Percentiles rank a stretch among this genome's conserved stretches.
Conservation (phyloP, 2,888 invertebrate species). For the Tetrapedia diversipes region DNA sequence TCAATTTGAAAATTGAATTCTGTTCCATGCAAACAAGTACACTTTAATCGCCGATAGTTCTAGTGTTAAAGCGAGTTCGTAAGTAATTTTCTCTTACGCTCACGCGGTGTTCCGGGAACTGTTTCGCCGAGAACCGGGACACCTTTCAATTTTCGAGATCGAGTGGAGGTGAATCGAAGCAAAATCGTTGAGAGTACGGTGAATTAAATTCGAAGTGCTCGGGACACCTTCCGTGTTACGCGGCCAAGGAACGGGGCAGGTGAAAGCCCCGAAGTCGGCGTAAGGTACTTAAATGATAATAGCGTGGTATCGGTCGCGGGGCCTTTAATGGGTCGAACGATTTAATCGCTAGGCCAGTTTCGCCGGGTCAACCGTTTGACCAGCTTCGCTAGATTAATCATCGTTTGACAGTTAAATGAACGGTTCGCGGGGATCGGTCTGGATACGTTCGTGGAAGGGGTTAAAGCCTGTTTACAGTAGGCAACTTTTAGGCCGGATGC, state of each 20-base stretch:
- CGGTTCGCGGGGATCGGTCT: constrained; percentile 41
- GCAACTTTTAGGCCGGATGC: too few relatives aligned
- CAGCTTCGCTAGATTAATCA: constrained; percentile 49
- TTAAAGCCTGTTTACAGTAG: too few relatives aligned
- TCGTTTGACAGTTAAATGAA: constrained; percentile 54
- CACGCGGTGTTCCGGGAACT: too few relatives aligned
- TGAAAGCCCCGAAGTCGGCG: constrained; percentile 7
- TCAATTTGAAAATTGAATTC: too few relatives aligned
- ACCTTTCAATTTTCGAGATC: too few relatives aligned
- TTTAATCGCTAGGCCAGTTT: constrained; percentile 44
- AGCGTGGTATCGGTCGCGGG: constrained; percentile 33
- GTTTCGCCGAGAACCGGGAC: too few relatives aligned
- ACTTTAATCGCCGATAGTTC: too few relatives aligned
- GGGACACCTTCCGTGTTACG: background rate
- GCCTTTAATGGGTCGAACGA: constrained; percentile 31
- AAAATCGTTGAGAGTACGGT: too few relatives aligned
- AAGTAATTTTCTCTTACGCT: too few relatives aligned
- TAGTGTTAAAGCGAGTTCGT: too few relatives aligned
- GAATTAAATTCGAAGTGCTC: background rate
- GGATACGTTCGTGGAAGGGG: constrained; percentile 23
- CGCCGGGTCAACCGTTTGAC: constrained; percentile 52
- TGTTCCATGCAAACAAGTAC: too few relatives aligned
- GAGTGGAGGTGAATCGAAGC: background rate
- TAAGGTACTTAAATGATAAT: constrained; percentile 38
- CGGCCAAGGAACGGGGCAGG: constrained; percentile 12